Percentiles rank a stretch among this genome's conserved stretches.
Conservation (phyloP, 35 echinoderm and acorn worm species). For the Ophioderma brevispina region DNA sequence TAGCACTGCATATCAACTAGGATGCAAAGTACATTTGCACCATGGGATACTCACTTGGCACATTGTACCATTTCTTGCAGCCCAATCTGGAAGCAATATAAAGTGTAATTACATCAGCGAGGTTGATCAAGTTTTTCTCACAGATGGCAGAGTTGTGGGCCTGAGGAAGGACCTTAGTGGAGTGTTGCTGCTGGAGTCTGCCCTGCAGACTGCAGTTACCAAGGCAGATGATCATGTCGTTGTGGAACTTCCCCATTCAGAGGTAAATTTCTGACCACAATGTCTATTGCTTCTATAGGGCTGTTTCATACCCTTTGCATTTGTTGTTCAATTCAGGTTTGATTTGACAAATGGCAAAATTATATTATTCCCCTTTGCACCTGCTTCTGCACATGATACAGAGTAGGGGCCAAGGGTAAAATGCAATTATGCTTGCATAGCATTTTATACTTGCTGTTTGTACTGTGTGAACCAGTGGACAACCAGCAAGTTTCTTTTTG, state of each 20-base stretch:
- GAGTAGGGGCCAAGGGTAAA: too few relatives aligned
- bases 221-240: conserved; percentile 66
- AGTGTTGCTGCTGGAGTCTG: conserved; percentile 93
- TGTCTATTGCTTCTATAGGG: background rate
- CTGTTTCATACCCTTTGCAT: background rate
- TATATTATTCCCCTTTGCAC: too few relatives aligned
- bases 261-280: conserved; percentile 47
- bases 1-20: background rate
- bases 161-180: conserved; percentile 91
- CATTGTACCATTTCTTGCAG: conserved; percentile 24
- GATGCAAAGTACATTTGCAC: background rate
- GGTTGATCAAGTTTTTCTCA: conserved; percentile 82
- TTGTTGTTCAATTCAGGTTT: too few relatives aligned
- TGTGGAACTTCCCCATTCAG: conserved; percentile 92
- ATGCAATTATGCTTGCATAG: too few relatives aligned
- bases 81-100: conserved; percentile 30
- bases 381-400: too few relatives aligned
- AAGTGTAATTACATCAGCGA: conserved; percentile 84
- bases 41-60: background rate
- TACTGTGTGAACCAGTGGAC: too few relatives aligned
- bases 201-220: conserved; percentile 83
- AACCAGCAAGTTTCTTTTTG: too few relatives aligned
- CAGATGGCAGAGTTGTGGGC: conserved; percentile 72
- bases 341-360: too few relatives aligned
- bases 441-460: too few relatives aligned